These are phyloP conservation scores for Actenoides lindsayi DNA, from an alignment of 2,113 vertebrate genomes.

Conservation along the genomic window DNA sequence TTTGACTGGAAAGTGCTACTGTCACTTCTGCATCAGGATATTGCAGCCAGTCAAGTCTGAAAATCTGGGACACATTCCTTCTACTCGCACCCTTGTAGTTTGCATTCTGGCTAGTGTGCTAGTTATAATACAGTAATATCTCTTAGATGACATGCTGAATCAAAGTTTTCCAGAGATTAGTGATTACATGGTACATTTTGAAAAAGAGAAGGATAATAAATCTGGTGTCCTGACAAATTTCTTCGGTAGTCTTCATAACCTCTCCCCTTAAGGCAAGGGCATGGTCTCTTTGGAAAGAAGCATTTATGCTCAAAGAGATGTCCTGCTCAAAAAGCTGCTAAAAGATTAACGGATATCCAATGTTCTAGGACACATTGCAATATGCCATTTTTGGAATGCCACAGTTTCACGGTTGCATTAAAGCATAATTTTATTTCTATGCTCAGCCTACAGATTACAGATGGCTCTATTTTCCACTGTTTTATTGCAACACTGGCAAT, in stretches of 20 bases:
- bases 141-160: slow-evolving; percentile 75
- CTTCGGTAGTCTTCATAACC: slow-evolving; percentile 59
- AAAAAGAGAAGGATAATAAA: slow-evolving; percentile 71
- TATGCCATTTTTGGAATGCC: slow-evolving; percentile 67
- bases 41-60: not conserved
- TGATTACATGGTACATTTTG: slow-evolving; percentile 72
- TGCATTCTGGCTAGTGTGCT: slow-evolving; percentile 20
- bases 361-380: slow-evolving; percentile 40
- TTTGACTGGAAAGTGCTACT: not conserved
- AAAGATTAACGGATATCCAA: slow-evolving; percentile 64
- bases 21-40: not conserved
- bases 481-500: slow-evolving; percentile 1
- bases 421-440: slow-evolving; percentile 48
- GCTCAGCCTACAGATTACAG: not conserved
- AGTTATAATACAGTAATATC: slow-evolving; percentile 61
- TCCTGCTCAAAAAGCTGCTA: slow-evolving; percentile 60
- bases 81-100: not conserved
- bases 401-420: slow-evolving; percentile 51
- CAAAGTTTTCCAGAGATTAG: slow-evolving; percentile 79
- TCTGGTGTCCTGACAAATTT: slow-evolving; percentile 67
- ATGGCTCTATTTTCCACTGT: not conserved
- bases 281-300: slow-evolving; percentile 46
- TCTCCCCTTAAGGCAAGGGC: slow-evolving; percentile 6
- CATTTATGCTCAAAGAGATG: slow-evolving; percentile 43
- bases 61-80: slow-evolving; percentile 36